Base-by-base conservation (phyloP, 2,797 vertebrate genomes). In the Liasis olivaceus region DNA sequence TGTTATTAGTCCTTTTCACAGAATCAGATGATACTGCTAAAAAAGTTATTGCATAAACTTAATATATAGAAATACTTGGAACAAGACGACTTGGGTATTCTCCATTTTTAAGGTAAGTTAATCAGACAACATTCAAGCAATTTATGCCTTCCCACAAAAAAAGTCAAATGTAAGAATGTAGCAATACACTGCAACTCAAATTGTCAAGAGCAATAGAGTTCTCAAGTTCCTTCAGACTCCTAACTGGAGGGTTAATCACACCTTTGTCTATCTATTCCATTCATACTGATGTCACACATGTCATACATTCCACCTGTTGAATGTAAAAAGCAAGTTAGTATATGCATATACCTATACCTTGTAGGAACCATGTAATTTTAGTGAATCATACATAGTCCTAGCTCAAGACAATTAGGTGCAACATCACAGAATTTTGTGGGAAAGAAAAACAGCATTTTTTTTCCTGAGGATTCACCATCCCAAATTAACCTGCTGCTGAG, bases 1-100 rank as follows among this genome's bases (percentile, higher is more conserved):
- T 94, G 81, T 93, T 96, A 92, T 88, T 93, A 94, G 84, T 87
- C 89, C 89, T 91, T 93, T 95, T 95, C 92, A 94, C 66, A 17
- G 3, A 9, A 11, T 94, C 93, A 96, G 94, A 95, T 95, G 91
- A 89, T 93, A 91, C 47, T 66, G 59, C 86, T n/a, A 11, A 69
- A 4, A 0, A 92, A 93, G 42, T 1, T 5, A 93, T 72, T 87
- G 22, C 31, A 92, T 91, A 51, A 91, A 95, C 22, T n/a, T 24
- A 5, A 2, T 89, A 94, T 64, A 95, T 0, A 3, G 92, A 86
- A 91, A 90, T 72, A 91, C 90, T 5, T 63, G 28, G 36, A 66
- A n/a, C 90, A 93, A 22, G 0, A 3, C 51, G 2, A 90, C 77
- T 89, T 24, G 28, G 62, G 15, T 58, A 47, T 4, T 5, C 58